Conservation (phyloP, 2,888 invertebrate species). For the Lepas anatifera region DNA sequence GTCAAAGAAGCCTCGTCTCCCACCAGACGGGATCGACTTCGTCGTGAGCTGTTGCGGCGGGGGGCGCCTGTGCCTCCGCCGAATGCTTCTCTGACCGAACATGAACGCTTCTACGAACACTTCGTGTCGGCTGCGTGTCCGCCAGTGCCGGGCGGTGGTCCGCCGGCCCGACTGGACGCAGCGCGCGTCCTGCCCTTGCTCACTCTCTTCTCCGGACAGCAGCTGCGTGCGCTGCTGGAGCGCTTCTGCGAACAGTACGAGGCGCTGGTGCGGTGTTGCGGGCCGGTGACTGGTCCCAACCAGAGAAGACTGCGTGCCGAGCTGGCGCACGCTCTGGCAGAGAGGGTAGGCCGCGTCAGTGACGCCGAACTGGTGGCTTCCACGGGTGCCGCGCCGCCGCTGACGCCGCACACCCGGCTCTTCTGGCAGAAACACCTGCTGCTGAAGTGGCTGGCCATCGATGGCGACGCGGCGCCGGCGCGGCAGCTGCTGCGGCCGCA, state of each 20-base stretch:
- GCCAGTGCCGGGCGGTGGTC: background rate
- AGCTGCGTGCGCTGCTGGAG: conserved; percentile 8
- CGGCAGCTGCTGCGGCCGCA: conserved; percentile 35
- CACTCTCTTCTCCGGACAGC: background rate
- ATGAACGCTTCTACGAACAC: background rate
- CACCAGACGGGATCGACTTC: conserved; percentile 33
- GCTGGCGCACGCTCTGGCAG: conserved; percentile 32
- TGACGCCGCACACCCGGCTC: background rate
- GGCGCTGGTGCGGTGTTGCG: background rate
- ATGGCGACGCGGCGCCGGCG: conserved; percentile 5
- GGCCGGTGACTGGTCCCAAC: background rate
- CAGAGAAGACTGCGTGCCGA: conserved; percentile 28
- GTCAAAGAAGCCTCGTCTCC: conserved; percentile 20
- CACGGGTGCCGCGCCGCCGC: conserved; percentile 15
- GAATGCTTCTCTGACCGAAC: conserved; percentile 32
- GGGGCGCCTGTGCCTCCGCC: conserved; percentile 36
- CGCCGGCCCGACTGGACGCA: background rate
- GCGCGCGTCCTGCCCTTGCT: conserved; percentile 4
- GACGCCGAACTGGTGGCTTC: conserved; percentile 39
- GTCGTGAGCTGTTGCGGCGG: conserved; percentile 38
- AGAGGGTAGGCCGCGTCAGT: conserved; percentile 35
- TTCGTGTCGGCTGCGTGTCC: background rate
- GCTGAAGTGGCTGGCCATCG: conserved; percentile 17
- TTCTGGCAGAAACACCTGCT: conserved; percentile 2
- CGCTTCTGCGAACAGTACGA: conserved; percentile 13